Base-by-base conservation (phyloP, 2,113 vertebrate genomes). In the Corythaeola cristata region DNA sequence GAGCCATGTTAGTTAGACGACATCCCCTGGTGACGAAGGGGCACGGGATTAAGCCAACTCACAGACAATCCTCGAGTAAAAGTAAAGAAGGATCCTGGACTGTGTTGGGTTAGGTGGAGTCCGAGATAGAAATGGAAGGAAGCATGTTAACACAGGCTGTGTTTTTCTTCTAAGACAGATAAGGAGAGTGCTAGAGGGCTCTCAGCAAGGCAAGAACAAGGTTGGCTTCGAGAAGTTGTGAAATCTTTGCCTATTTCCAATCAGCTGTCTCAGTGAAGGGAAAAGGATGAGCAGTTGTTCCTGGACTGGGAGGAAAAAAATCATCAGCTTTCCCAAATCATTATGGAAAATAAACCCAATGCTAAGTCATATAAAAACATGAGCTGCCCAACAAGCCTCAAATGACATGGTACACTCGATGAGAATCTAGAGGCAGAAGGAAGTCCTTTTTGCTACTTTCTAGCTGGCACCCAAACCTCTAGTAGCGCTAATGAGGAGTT, bases 251-350 rank as follows among this genome's bases (percentile, higher is more conserved):
- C 44, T 18, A 15, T 52, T 84, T 84, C 62, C 87, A 75, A 45
- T 58, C 73, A 92, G 45, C 63, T 47, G 49, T 59, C 64, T 81
- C 71, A 41, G 45, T 58, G 77, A 91, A 89, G 73, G 86, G 94
- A 96, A 96, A 96, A 87, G 13, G 69, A 87, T 69, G 92, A 97
- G 89, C 86, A 92, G 89, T 58, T 33, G 8, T 85, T 97, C 89
- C 80, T 92, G 90, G 73, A 92, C 24, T 30, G 32, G 58, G 45
- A 96, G 49, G 37, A 74, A 91, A 81, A 91, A 85, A 90, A 66
- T 23, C 49, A 87, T 32, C 79, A 72, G 66, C 39, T 75, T 92
- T 74, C 77, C 53, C 53, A 89, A 81, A 63, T 60, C 24, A 20
- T 81, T 68, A 84, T 28, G 60, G 64, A 93, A 90, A 91, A 84